Conservation (phyloP, 2,797 vertebrate genomes). For the Acomys russatus region DNA sequence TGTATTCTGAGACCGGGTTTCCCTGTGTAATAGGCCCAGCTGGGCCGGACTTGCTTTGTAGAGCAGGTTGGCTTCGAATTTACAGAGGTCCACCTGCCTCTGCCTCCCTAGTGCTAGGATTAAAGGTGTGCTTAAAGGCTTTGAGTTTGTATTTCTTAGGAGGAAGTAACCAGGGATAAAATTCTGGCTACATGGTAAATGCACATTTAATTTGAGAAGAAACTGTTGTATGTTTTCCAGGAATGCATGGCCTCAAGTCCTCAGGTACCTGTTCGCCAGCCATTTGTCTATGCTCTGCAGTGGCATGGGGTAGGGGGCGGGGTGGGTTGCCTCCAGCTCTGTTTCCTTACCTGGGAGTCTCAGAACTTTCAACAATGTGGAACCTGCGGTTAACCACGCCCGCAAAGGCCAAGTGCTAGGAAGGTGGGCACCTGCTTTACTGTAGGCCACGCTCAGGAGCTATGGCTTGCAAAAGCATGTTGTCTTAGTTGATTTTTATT, state of each 20-base stretch:
- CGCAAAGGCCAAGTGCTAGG: background rate
- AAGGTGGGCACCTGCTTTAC: background rate
- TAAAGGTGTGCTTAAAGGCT: background rate
- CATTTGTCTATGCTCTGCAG: background rate
- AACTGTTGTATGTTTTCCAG: background rate
- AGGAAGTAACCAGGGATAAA: slow-evolving; percentile 1
- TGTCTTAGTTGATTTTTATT: background rate
- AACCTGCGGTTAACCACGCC: background rate
- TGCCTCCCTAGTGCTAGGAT: too few species aligned
- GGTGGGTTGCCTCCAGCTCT: background rate
- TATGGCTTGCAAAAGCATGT: background rate
- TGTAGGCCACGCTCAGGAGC: background rate
- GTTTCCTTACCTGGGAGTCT: background rate
- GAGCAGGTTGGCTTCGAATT: too few species aligned
- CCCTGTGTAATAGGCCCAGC: too few species aligned
- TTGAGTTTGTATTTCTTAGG: slow-evolving; percentile 39
- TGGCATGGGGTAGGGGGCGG: background rate
- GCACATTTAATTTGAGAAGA: background rate
- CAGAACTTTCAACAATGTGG: background rate
- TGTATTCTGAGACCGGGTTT: too few species aligned
- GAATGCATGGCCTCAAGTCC: background rate
- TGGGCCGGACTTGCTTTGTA: too few species aligned
- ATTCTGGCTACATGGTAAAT: slow-evolving; percentile 21
- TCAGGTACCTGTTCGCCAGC: background rate
- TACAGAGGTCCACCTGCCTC: too few species aligned